Percentiles rank a stretch among this genome's conserved stretches.
These are phyloP conservation scores for Ophiothrix spiculata DNA, from an alignment of 35 echinoderm and acorn worm genomes.

Conservation along the genomic window DNA sequence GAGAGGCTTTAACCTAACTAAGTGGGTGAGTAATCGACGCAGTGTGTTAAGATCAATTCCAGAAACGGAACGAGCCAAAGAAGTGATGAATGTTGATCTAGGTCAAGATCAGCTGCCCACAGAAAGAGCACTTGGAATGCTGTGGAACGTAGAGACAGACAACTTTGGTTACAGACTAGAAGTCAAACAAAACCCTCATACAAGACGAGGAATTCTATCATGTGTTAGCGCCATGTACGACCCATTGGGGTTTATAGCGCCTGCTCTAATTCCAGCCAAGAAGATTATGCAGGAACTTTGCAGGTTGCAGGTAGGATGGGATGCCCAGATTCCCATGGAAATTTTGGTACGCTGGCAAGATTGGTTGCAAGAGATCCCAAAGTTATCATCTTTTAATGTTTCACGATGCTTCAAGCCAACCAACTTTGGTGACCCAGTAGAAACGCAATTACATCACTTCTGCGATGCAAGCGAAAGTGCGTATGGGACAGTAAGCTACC, in stretches of 20 bases:
- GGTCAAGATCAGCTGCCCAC: not conserved
- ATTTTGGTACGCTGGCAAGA: slow-evolving; percentile 13
- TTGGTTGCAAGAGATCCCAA: slow-evolving; percentile 32
- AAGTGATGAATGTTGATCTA: not conserved
- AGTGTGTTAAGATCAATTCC: slow-evolving; percentile 38
- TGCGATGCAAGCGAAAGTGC: slow-evolving; percentile 49
- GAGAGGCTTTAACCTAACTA: slow-evolving; percentile 45
- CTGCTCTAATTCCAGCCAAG: slow-evolving; percentile 53
- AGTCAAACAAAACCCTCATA: not conserved
- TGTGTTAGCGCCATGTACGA: slow-evolving; percentile 49
- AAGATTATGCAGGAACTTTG: slow-evolving; percentile 47
- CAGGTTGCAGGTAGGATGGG: slow-evolving; percentile 23
- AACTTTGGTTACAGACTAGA: not conserved
- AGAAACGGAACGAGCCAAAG: slow-evolving; percentile 17
- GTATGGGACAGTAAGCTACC: slow-evolving; percentile 46
- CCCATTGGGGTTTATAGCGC: slow-evolving; percentile 41
- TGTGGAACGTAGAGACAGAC: slow-evolving; percentile 5
- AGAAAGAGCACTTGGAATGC: slow-evolving; percentile 31
- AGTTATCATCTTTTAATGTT: slow-evolving; percentile 34
- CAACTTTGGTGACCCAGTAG: not conserved
- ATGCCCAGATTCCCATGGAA: slow-evolving; percentile 24
- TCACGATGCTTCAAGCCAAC: slow-evolving; percentile 32
- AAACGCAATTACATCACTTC: slow-evolving; percentile 48
- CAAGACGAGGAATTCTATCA: slow-evolving; percentile 34
- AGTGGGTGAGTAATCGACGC: slow-evolving; percentile 45